Percentiles rank a stretch among this genome's conserved stretches.
These are phyloP conservation scores for Callospermophilus lateralis DNA, from an alignment of 2,113 vertebrate species.

Conservation along the genomic window DNA sequence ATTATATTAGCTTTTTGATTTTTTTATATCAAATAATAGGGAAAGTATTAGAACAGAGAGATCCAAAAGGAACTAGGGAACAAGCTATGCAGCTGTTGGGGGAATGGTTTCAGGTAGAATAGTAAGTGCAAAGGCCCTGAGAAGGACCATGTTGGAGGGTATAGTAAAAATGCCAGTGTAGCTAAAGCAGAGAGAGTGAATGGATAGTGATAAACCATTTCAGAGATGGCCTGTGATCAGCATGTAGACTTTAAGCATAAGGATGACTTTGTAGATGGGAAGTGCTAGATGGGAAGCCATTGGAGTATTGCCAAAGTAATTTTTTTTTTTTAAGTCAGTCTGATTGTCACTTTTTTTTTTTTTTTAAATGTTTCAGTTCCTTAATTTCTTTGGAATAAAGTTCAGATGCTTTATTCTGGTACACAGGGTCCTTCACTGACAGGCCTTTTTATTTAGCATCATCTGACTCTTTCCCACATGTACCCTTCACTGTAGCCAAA, in stretches of 20 bases:
- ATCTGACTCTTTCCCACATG: conserved; percentile 62
- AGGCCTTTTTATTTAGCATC: conserved; percentile 64
- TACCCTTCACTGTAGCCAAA: conserved; percentile 59
- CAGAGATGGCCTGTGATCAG: neutral
- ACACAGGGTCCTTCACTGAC: conserved; percentile 58
- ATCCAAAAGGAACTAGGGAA: neutral
- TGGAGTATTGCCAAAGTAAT: conserved; percentile 37
- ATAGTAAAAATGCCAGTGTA: neutral
- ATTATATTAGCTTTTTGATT: neutral
- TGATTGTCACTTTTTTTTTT: conserved; percentile 70
- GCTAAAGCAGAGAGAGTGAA: neutral
- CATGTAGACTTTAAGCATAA: neutral
- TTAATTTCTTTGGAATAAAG: conserved; percentile 60
- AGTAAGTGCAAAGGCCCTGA: neutral
- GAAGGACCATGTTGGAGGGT: too few species aligned
- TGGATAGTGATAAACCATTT: neutral
- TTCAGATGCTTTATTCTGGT: conserved; percentile 53
- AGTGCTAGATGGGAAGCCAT: conserved; percentile 23
- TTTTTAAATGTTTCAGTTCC: conserved; percentile 48
- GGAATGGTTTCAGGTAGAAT: neutral
- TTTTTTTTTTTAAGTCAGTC: conserved; percentile 43
- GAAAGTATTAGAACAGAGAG: neutral
- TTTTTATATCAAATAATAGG: neutral
- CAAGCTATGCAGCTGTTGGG: neutral
- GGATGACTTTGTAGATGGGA: conserved; percentile 12